phyloP scores from a whole-genome alignment of 2,888 invertebrate species.

The Pardosa pseudoannulata region DNA sequence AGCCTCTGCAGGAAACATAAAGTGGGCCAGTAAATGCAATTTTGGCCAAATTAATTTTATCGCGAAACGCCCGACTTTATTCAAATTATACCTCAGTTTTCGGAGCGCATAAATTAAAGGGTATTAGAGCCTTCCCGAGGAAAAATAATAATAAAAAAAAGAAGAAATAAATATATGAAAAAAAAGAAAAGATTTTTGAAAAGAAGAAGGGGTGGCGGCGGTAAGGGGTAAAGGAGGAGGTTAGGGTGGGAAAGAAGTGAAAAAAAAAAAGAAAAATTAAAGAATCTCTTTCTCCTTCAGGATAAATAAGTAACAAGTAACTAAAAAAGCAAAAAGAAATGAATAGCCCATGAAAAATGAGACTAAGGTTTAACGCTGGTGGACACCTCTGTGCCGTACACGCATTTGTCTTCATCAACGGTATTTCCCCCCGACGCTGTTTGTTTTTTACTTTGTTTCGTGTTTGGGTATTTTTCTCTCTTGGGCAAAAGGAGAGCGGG shows the following conservation, averaged over 20 bases:
- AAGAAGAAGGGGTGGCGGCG: too few species aligned
- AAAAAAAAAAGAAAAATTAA: constrained; percentile 39
- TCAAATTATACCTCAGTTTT: constrained; percentile 68
- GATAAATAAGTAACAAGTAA: constrained; percentile 71
- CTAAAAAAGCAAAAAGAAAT: constrained; percentile 29
- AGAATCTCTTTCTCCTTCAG: constrained; percentile 33
- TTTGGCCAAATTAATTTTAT: constrained; percentile 73
- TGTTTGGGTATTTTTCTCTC: constrained; percentile 18
- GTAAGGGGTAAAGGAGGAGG: too few species aligned
- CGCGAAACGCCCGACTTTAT: constrained; percentile 67
- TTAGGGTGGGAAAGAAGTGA: constrained; percentile 25
- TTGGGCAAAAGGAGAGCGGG: background rate
- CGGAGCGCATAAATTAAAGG: constrained; percentile 70
- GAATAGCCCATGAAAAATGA: constrained; percentile 67
- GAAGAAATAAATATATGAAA: constrained; percentile 33
- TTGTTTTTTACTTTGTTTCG: constrained; percentile 22
- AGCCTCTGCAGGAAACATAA: constrained; percentile 69
- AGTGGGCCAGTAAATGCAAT: constrained; percentile 72
- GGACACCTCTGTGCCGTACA: constrained; percentile 53
- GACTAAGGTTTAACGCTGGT: constrained; percentile 62
- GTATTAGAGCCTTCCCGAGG: constrained; percentile 42
- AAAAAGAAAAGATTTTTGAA: too few species aligned
- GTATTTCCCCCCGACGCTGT: constrained; percentile 40
- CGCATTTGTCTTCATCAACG: constrained; percentile 69
- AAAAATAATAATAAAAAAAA: constrained; percentile 36